Conservation (phyloP, 2,113 vertebrate species). For the Pseudorasbora parva region DNA sequence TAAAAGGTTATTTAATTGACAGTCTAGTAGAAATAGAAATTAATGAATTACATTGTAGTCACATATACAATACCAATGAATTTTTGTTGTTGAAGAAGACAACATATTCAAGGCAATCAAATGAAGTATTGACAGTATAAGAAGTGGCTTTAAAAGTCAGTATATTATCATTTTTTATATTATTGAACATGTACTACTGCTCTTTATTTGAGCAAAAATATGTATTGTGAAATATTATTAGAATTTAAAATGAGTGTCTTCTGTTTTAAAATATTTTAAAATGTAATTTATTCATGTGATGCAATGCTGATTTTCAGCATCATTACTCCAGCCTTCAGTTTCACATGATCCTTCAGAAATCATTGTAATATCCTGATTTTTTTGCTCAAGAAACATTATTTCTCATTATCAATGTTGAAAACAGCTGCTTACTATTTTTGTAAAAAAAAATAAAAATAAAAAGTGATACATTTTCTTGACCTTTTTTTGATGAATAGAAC, state of each 20-base stretch:
- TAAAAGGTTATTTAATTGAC: neutral
- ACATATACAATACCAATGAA: neutral
- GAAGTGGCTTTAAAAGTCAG: neutral
- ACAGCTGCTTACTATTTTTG: neutral
- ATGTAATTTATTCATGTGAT: neutral
- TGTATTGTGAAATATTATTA: neutral
- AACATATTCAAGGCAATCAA: neutral
- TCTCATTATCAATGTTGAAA: neutral
- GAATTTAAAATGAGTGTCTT: neutral
- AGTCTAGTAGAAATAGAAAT: neutral
- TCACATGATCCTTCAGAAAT: neutral
- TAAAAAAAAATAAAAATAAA: no score
- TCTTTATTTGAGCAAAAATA: neutral
- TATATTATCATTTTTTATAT: neutral
- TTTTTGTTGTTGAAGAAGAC: neutral
- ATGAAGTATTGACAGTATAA: neutral
- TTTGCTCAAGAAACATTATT: neutral
- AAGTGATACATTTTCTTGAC: neutral
- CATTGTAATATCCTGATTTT: neutral
- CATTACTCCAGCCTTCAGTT: neutral
- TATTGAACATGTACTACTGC: neutral
- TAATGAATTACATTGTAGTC: neutral
- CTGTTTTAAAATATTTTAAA: neutral
- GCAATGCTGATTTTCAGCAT: neutral
- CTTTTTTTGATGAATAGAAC: no score